Evolutionary conservation across 2,888 invertebrate species (phyloP).

Genomic region (Glyphotaelius pellucidus): DNA sequence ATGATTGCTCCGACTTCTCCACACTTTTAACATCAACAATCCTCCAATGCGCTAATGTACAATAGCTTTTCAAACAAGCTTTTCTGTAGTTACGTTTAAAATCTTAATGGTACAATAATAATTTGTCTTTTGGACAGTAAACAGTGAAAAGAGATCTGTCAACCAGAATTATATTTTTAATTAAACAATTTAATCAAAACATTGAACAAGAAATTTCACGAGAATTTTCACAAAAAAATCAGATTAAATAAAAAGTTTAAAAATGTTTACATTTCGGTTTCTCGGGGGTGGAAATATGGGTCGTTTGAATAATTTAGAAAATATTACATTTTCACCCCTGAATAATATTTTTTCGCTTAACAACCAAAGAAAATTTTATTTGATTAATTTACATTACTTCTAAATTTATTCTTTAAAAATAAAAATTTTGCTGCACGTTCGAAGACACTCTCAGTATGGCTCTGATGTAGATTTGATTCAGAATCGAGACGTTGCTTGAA

Average conservation of each 20-base stretch:
- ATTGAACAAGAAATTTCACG: not conserved
- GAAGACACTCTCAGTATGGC: too few species aligned
- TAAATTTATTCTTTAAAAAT: too few species aligned
- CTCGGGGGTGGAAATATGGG: not conserved
- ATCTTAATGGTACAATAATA: not conserved
- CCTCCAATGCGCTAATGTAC: not conserved
- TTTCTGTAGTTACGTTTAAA: not conserved
- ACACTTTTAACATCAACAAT: not conserved
- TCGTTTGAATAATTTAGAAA: too few species aligned
- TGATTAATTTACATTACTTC: too few species aligned
- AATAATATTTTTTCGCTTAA: too few species aligned
- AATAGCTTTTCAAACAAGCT: not conserved
- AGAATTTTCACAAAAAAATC: not conserved
- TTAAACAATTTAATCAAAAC: not conserved
- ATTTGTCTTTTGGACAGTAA: conserved; percentile 34
- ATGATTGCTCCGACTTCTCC: not conserved
- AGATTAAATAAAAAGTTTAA: not conserved
- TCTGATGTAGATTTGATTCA: too few species aligned
- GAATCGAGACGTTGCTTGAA: too few species aligned
- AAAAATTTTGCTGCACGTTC: too few species aligned
- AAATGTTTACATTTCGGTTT: not conserved
- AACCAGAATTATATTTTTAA: conserved; percentile 22
- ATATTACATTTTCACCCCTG: too few species aligned
- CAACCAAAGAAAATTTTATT: too few species aligned
- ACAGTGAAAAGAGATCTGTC: conserved; percentile 26